These are phyloP conservation scores for Lepisosteus oculatus DNA, from an alignment of 2,113 vertebrate genomes.

Conservation along the genomic window DNA sequence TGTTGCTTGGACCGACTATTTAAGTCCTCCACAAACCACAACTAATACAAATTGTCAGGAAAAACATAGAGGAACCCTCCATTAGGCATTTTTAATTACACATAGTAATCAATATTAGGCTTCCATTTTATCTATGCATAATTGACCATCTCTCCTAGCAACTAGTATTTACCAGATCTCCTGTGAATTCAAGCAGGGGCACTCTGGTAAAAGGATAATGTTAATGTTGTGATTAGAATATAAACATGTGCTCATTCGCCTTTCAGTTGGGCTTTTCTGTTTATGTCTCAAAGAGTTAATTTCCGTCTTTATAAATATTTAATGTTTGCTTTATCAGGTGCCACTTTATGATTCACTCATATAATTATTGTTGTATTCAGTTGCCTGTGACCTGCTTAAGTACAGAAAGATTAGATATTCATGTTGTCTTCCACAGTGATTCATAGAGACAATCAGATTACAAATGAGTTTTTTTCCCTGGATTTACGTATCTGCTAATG, in stretches of 20 bases:
- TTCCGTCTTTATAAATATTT: neutral
- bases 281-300: neutral
- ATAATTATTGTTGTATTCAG: neutral
- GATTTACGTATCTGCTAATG: too few species aligned
- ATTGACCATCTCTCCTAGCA: conserved; percentile 3
- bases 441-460: too few species aligned
- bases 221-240: conserved; percentile 1
- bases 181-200: neutral
- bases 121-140: neutral
- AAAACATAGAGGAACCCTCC: neutral
- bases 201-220: neutral
- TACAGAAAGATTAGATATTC: neutral
- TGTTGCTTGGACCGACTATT: too few species aligned
- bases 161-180: neutral
- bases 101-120: conserved; percentile 5
- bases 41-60: too few species aligned
- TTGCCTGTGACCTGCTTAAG: neutral
- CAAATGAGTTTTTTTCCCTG: too few species aligned
- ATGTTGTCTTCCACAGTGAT: too few species aligned
- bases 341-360: neutral
- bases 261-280: neutral
- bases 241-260: neutral
- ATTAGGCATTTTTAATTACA: neutral
- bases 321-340: neutral
- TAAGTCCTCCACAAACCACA: too few species aligned